These are phyloP conservation scores for Myzus persicae DNA, from an alignment of 1,140 invertebrate species.

Conservation along the genomic window DNA sequence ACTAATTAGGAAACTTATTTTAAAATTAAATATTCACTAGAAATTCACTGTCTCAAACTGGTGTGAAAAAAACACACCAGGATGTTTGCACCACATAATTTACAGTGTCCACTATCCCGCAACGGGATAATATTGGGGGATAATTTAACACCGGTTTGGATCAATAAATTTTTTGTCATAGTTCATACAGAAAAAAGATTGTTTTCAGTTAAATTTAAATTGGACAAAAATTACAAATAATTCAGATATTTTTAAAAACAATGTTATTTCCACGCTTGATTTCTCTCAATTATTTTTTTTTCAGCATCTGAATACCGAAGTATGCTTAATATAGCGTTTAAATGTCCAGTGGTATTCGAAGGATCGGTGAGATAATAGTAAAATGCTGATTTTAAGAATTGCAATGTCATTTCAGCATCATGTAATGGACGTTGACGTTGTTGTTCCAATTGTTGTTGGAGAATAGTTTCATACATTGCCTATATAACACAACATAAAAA, in stretches of 20 bases:
- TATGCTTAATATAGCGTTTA: conserved; percentile 87
- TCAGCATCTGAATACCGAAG: conserved; percentile 79
- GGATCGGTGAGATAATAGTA: conserved; percentile 89
- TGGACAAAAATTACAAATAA: background rate
- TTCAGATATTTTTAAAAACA: background rate
- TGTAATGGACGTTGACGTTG: conserved; percentile 67
- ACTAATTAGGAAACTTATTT: conserved; percentile 21
- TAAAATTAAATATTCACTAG: background rate
- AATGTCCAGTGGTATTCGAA: conserved; percentile 82
- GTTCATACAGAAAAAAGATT: background rate
- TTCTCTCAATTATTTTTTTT: conserved; percentile 76
- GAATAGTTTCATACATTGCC: conserved; percentile 82
- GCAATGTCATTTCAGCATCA: conserved; percentile 85
- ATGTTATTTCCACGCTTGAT: conserved; percentile 60
- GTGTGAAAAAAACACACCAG: too few relatives aligned
- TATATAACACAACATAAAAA: conserved; percentile 65
- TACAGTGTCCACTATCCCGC: too few relatives aligned
- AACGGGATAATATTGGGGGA: too few relatives aligned
- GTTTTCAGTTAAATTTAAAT: background rate
- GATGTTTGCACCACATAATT: too few relatives aligned
- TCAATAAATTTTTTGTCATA: too few relatives aligned
- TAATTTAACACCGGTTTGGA: too few relatives aligned
- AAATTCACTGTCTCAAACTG: too few relatives aligned
- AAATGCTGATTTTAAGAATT: conserved; percentile 88
- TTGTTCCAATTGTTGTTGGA: conserved; percentile 72